Evolutionary conservation across 2,888 invertebrate species (phyloP).

Genomic region (Mimachlamys varia): DNA sequence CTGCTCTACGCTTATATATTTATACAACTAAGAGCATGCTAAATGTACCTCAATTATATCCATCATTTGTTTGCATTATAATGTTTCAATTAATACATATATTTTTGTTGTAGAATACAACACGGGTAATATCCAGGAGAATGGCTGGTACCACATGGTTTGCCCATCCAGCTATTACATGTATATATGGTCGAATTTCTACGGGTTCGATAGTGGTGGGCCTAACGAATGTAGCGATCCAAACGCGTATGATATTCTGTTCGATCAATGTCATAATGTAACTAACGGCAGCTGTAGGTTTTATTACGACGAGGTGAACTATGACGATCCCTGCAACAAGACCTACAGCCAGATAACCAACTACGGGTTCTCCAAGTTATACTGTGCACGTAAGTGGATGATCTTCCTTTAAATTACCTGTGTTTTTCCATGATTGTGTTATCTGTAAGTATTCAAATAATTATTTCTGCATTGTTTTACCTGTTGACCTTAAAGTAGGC

Average conservation of each 20-base stretch:
- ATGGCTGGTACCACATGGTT: constrained; percentile 17
- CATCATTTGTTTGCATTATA: too few species aligned
- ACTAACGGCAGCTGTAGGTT: neutral
- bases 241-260: neutral
- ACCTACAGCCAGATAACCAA: neutral
- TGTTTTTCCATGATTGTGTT: too few species aligned
- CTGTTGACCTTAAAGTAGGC: too few species aligned
- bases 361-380: neutral
- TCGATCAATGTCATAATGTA: neutral
- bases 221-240: neutral
- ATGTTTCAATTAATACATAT: too few species aligned
- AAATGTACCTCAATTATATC: too few species aligned
- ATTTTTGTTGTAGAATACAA: neutral
- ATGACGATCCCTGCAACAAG: neutral
- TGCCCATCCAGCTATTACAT: constrained; percentile 4
- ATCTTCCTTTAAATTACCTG: too few species aligned
- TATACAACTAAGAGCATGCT: too few species aligned
- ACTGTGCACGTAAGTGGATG: neutral
- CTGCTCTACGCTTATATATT: too few species aligned
- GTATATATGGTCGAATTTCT: neutral
- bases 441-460: too few species aligned
- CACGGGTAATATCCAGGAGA: neutral
- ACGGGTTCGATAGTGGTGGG: neutral
- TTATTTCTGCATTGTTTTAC: too few species aligned
- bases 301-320: neutral